Evolutionary conservation across 2,113 vertebrate genomes (phyloP), one percentile per base, ranked within the genome.

Genomic region (Formicarius rufipectus): DNA sequence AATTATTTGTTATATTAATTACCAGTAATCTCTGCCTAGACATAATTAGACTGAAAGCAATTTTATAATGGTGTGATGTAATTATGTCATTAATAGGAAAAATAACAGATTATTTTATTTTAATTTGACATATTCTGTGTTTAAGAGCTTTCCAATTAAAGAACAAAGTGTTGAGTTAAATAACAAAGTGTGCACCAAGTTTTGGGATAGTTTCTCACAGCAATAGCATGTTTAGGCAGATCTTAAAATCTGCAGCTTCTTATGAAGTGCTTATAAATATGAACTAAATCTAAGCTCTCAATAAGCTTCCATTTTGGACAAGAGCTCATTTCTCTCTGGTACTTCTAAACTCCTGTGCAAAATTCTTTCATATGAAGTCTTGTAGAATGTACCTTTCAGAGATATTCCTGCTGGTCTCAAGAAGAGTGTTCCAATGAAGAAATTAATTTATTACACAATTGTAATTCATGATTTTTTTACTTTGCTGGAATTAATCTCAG

Each of bases 1-100:
- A 97, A 91, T 93, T 94, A 82, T 97, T 97, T 97, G 84, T 97
- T 96, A 95, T 96, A 94, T 97, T 96, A 97, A 97, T 95, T 82
- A 95, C 86, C 68, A 63, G 86, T 92, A 71, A 96, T 90, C 35
- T 91, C 92, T 92, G 84, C 86, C 82, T 95, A 94, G 91, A 86
- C 68, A 66, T 92, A 97, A 97, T 95, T 91, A 91, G 69, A 91
- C 78, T 92, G 83, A 93, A 89, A 83, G 82, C 50, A 90, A 81
- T 93, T 94, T 97, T 96, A 96, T 72, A 72, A 77, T 87, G 33
- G 73, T 93, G 49, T 37, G 88, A 76, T 93, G 53, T 76, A 96
- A 96, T 95, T 96, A 97, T 96, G 92, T 92, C 81, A 96, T 97
- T 97, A 97, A 96, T 96, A 95, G 91, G 84, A 95, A 96, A 95